Percentiles rank a stretch among this genome's conserved stretches.
These are phyloP conservation scores for Aplochiton taeniatus DNA, from an alignment of 2,797 vertebrate species.

Conservation along the genomic window DNA sequence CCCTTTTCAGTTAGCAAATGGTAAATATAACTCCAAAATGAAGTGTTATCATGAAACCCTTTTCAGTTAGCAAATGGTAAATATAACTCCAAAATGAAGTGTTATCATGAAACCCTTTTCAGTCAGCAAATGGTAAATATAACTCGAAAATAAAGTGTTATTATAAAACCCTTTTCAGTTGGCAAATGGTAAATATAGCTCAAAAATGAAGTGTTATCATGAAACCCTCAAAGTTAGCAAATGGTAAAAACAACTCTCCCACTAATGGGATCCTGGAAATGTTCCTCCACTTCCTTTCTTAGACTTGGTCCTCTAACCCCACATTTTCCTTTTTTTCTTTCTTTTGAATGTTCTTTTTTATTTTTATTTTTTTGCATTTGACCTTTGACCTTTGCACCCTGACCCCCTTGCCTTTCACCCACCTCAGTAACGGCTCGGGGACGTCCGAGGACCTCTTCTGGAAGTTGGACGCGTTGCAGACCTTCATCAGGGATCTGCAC, in stretches of 20 bases:
- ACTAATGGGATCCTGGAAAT: constrained; percentile 47
- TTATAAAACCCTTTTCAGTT: constrained; percentile 61
- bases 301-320: neutral
- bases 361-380: neutral
- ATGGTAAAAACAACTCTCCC: constrained; percentile 69
- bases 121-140: constrained; percentile 76
- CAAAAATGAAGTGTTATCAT: constrained; percentile 29
- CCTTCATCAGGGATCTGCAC: constrained; percentile 97
- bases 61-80: constrained; percentile 77
- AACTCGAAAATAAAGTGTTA: constrained; percentile 11
- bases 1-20: constrained; percentile 74
- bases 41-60: neutral
- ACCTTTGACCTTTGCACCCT: constrained; percentile 21
- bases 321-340: neutral
- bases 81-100: neutral
- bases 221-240: constrained; percentile 66
- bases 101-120: constrained; percentile 53
- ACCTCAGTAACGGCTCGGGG: constrained; percentile 90
- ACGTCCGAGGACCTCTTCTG: constrained; percentile 98
- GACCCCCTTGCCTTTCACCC: constrained; percentile 14
- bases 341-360: too few species aligned
- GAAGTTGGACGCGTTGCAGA: constrained; percentile 98
- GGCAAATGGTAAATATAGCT: constrained; percentile 75
- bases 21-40: neutral
- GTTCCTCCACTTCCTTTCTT: constrained; percentile 4